Percentiles rank a stretch among this genome's conserved stretches.
Conservation (phyloP, 2,888 invertebrate species). For the Coelinius sp. region DNA sequence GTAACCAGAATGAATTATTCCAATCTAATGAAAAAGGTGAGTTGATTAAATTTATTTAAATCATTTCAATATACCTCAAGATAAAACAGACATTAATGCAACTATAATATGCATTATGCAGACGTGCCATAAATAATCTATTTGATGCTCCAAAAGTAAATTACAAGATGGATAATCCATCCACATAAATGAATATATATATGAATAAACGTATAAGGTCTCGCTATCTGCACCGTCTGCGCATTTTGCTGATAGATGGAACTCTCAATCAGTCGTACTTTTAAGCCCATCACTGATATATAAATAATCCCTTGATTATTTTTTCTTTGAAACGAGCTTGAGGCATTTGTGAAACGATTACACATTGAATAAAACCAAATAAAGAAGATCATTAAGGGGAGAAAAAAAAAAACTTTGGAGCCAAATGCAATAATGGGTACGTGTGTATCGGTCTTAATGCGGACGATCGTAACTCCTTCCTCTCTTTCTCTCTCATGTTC, state of each 20-base stretch:
- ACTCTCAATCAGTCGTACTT: neutral
- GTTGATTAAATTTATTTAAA: too few species aligned
- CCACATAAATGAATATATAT: neutral
- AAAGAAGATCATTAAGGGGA: neutral
- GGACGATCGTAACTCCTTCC: neutral
- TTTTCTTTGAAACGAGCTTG: neutral
- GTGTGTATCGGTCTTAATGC: slow-evolving; percentile 31
- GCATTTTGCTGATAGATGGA: neutral
- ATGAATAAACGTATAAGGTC: neutral
- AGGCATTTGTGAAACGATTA: neutral
- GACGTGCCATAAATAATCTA: neutral
- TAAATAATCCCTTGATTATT: neutral
- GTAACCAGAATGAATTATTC: too few species aligned
- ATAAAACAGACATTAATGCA: neutral
- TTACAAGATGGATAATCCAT: neutral
- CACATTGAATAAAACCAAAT: neutral
- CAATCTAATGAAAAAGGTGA: too few species aligned
- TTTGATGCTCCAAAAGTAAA: neutral
- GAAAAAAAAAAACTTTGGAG: neutral
- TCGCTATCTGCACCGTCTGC: neutral
- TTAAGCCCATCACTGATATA: neutral
- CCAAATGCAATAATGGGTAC: slow-evolving; percentile 25
- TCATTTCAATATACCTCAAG: neutral
- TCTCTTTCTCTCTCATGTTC: slow-evolving; percentile 33
- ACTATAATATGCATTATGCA: neutral